Conservation (phyloP, 2,888 invertebrate genomes). For the Lacanobia oleracea region DNA sequence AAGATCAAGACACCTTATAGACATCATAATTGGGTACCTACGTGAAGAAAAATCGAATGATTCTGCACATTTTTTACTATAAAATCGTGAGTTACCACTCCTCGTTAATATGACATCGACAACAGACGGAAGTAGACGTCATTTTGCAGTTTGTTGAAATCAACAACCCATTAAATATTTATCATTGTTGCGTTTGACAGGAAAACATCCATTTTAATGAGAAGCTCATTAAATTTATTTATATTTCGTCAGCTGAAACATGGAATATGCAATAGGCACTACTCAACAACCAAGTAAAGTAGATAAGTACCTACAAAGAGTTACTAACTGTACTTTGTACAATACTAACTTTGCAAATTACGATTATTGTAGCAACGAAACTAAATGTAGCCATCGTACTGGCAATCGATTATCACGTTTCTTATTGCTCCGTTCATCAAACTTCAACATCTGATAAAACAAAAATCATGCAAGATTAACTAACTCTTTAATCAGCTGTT, state of each 20-base stretch:
- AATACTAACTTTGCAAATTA: background rate
- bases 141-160: slow-evolving; percentile 15
- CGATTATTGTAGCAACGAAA: background rate
- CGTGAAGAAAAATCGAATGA: slow-evolving; percentile 3
- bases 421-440: background rate
- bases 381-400: background rate
- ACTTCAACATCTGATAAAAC: slow-evolving; percentile 12
- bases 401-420: background rate
- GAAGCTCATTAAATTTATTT: slow-evolving; percentile 1
- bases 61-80: background rate
- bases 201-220: slow-evolving; percentile 14
- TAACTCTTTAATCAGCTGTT: slow-evolving; percentile 25
- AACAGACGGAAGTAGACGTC: slow-evolving; percentile 30
- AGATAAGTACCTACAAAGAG: background rate
- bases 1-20: background rate
- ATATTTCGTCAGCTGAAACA: slow-evolving; percentile 6
- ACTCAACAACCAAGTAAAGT: background rate
- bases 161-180: slow-evolving; percentile 35
- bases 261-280: slow-evolving; percentile 2
- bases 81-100: background rate
- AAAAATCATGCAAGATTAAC: slow-evolving; percentile 2
- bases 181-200: slow-evolving; percentile 42
- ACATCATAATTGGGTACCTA: background rate
- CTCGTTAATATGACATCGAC: slow-evolving; percentile 15
- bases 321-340: background rate